Conservation (phyloP, 1,140 invertebrate species). For the Colletes gigas region DNA sequence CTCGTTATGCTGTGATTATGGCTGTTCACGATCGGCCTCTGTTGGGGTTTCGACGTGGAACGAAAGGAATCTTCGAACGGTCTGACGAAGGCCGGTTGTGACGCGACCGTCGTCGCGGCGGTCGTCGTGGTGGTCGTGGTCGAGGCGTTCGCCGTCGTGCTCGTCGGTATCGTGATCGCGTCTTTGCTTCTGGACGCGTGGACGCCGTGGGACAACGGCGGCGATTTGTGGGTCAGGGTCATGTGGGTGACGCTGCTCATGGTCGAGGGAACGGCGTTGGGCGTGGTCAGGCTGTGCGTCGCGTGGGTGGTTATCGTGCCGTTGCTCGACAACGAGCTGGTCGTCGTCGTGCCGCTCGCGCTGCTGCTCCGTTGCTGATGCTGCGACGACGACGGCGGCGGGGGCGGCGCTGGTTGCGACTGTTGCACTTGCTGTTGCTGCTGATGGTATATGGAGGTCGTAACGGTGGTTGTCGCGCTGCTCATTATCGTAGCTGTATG, state of each 20-base stretch:
- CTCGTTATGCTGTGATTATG: conserved; percentile 67
- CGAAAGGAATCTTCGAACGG: conserved; percentile 80
- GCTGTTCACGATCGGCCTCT: conserved; percentile 65
- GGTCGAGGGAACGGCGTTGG: conserved; percentile 51
- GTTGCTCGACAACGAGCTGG: conserved; percentile 51
- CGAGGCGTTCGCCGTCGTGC: conserved; percentile 42
- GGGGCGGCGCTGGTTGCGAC: conserved; percentile 42
- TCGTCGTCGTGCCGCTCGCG: conserved; percentile 53
- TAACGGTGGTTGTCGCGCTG: conserved; percentile 64
- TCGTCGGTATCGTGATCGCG: conserved; percentile 10
- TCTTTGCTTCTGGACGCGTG: conserved; percentile 63
- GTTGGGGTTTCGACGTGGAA: conserved; percentile 69
- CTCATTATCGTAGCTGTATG: conserved; percentile 70
- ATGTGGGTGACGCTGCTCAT: conserved; percentile 59
- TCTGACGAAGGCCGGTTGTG: conserved; percentile 78
- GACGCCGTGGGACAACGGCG: conserved; percentile 56
- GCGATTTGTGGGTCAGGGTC: conserved; percentile 55
- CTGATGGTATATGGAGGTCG: conserved; percentile 67
- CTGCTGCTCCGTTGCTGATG: conserved; percentile 44
- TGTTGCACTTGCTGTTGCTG: conserved; percentile 40
- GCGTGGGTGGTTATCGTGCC: conserved; percentile 69
- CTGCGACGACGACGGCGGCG: conserved; percentile 34
- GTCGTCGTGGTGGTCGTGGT: conserved; percentile 25
- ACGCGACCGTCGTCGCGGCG: conserved; percentile 20
- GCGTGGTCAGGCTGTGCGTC: conserved; percentile 60